A percentile compares a stretch with the other conserved stretches of the same genome.
Evolutionary conservation across 2,113 vertebrate genomes (phyloP).

Genomic region (Gobiocypris rarus): DNA sequence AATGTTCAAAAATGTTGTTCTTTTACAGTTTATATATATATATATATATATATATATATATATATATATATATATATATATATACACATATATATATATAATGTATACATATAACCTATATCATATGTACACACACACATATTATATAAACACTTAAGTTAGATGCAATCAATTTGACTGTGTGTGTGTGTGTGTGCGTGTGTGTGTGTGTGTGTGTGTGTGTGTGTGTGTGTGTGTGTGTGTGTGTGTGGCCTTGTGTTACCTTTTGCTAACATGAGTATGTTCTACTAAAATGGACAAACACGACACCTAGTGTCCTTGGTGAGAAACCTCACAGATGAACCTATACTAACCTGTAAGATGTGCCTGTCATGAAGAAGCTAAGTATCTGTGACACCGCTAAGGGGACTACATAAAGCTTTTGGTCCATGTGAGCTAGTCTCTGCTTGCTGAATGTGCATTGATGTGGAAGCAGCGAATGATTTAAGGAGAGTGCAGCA

Average conservation of each 20-base stretch:
- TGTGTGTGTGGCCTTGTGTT: background rate
- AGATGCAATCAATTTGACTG: too few relatives aligned
- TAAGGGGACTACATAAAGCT: background rate
- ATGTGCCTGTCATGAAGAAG: background rate
- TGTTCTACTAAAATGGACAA: background rate
- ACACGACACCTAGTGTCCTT: conserved; percentile 40
- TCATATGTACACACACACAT: too few relatives aligned
- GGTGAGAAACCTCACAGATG: background rate
- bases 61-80: too few relatives aligned
- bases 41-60: too few relatives aligned
- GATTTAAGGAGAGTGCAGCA: conserved; percentile 64
- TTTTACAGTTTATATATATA: too few relatives aligned
- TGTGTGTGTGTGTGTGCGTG: too few relatives aligned
- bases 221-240: too few relatives aligned
- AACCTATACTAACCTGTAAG: background rate
- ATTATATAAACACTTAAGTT: too few relatives aligned
- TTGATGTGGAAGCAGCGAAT: conserved; percentile 54
- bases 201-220: too few relatives aligned
- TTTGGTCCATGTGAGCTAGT: background rate
- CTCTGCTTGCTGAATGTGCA: conserved; percentile 10
- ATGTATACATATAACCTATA: too few relatives aligned
- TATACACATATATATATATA: too few relatives aligned
- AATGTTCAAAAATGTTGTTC: too few relatives aligned
- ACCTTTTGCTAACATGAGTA: background rate
- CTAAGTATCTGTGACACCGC: background rate